Percentiles rank a stretch among this genome's conserved stretches.
Evolutionary conservation across 92 coral and sea anemone species (phyloP).

Genomic region (Zoanthus sansibaricus): DNA sequence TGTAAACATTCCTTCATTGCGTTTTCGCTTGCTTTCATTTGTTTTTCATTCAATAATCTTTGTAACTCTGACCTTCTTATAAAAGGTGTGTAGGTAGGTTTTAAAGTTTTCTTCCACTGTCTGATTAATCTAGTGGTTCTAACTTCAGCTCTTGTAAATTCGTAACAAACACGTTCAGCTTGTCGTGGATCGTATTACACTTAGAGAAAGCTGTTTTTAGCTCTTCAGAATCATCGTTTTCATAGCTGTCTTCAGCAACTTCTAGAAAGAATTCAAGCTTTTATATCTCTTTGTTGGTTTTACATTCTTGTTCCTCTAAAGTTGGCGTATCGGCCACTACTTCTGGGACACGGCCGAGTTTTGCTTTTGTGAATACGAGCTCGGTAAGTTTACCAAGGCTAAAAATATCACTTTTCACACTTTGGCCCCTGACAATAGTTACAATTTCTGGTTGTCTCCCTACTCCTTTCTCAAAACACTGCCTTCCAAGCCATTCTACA

Average conservation of each 20-base stretch:
- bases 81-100: neutral
- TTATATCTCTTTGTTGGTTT: neutral
- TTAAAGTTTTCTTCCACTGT: neutral
- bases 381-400: constrained; percentile 31
- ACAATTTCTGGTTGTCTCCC: constrained; percentile 23
- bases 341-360: constrained; percentile 22
- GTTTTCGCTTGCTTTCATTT: neutral
- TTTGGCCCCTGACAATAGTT: constrained; percentile 13
- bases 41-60: neutral
- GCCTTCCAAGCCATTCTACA: constrained; percentile 27
- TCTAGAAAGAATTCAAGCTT: neutral
- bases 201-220: neutral
- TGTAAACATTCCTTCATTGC: neutral
- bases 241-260: neutral
- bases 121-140: neutral
- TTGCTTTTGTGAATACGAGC: constrained; percentile 1
- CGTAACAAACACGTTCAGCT: neutral
- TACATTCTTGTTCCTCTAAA: neutral
- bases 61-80: neutral
- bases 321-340: constrained; percentile 13
- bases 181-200: neutral
- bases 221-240: neutral
- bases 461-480: constrained; percentile 23
- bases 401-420: constrained; percentile 32
- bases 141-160: neutral